phyloP scores from a whole-genome alignment of 1,140 invertebrate species.

The Bombus superbus region DNA sequence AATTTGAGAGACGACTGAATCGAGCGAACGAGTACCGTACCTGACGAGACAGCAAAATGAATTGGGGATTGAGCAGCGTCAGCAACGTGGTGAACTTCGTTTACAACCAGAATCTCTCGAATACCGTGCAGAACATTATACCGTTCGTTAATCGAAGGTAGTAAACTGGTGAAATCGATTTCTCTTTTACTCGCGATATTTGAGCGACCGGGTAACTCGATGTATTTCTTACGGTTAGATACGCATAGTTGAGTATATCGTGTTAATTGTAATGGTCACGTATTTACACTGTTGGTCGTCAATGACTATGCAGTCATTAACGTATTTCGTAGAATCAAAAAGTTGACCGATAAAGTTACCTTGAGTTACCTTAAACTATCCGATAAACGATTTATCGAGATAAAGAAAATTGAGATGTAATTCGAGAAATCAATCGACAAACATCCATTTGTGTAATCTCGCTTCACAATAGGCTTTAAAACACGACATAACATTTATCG shows the following conservation, averaged over 20 bases:
- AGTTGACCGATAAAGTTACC: background rate
- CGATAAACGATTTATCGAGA: too few relatives aligned
- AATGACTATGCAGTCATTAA: too few relatives aligned
- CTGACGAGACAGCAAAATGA: conserved; percentile 43
- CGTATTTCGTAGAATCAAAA: background rate
- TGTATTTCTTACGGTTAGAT: background rate
- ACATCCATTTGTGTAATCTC: background rate
- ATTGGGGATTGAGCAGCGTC: conserved; percentile 43
- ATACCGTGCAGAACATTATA: conserved; percentile 58
- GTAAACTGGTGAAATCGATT: background rate
- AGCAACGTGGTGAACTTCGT: conserved; percentile 63
- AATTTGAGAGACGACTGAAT: background rate
- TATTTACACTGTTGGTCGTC: too few relatives aligned
- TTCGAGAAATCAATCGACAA: too few relatives aligned
- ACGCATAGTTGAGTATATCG: too few relatives aligned
- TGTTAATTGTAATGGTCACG: too few relatives aligned
- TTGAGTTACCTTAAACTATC: too few relatives aligned
- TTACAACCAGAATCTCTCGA: conserved; percentile 68
- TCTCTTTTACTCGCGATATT: background rate
- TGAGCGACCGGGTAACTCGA: background rate
- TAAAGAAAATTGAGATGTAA: too few relatives aligned
- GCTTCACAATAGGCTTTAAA: background rate
- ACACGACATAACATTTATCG: background rate
- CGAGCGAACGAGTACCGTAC: background rate
- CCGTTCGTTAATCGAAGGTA: conserved; percentile 76